Base-by-base conservation (phyloP, 2,113 vertebrate genomes). In the Rhinopomastus cyanomelas region DNA sequence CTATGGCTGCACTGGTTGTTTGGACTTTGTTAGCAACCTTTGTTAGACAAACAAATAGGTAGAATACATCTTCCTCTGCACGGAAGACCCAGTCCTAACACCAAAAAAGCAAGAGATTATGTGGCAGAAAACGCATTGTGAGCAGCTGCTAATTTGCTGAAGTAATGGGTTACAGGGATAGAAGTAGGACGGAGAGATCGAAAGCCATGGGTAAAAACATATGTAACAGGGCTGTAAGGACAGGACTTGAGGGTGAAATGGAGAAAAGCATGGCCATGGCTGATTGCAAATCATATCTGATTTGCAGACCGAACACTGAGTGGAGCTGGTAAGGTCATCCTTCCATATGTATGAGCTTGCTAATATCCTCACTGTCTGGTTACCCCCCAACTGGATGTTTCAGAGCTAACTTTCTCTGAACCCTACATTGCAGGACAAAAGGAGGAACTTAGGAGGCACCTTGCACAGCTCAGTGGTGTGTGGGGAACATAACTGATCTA, bases 341-440 rank as follows among this genome's bases (percentile, higher is more conserved):
- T 90, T 96, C 94, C 94, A 94, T 93, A 95, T 92, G 92, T 17
- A 94, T 94, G 92, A 93, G 81, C 64, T 79, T 55, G 62, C 74
- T 86, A 69, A 85, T 82, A 61, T 23, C 76, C 76, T 57, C 22
- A 36, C 84, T 92, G 69, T 59, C 83, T 73, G 74, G 46, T 53
- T 34, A 32, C 55, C 64, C 69, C 80, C 55, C 34, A 72, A 55
- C 7, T 25, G 78, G 32, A 9, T 26, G 64, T 42, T 92, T 53
- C 81, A 42, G 39, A 53, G 14, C 57, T 67, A 23, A 30, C 69
- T 51, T 25, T 18, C 44, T 69, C 74, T 39, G 27, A 22, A 52
- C 51, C 60, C 49, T 12, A 32, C 29, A 23, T 0, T 29, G 37
- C 0, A 0, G 23, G 11, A 12, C 11, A 39, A 23, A 75, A 68